Evolutionary conservation across 2,797 vertebrate species (phyloP).

Genomic region (Vireo griseus): DNA sequence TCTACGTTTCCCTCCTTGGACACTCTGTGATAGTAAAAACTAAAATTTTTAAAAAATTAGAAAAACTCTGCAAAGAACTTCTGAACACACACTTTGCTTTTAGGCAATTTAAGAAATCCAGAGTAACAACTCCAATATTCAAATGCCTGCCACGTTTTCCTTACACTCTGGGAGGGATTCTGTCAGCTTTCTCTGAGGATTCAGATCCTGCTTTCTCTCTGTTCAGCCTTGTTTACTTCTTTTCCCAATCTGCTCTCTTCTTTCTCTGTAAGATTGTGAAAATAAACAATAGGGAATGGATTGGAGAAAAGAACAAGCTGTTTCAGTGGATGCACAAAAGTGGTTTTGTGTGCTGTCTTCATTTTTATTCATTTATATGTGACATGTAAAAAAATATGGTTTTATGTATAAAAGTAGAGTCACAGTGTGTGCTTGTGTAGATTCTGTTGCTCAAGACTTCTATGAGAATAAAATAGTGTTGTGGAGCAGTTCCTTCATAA

Average conservation of each 20-base stretch:
- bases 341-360: neutral
- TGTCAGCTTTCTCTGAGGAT: neutral
- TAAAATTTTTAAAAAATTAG: fast-evolving
- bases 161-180: neutral
- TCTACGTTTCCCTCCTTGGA: neutral
- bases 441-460: neutral
- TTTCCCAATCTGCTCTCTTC: neutral
- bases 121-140: neutral
- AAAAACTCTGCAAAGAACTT: neutral
- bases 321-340: neutral
- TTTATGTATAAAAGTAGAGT: neutral
- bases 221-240: neutral
- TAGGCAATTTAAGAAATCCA: neutral
- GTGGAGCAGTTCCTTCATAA: neutral
- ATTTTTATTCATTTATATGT: neutral
- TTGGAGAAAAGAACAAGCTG: neutral
- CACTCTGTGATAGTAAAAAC: neutral
- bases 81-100: neutral
- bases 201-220: neutral
- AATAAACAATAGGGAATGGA: neutral
- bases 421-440: neutral
- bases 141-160: neutral
- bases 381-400: neutral
- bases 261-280: neutral
- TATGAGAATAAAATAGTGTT: neutral